Evolutionary conservation across 1,140 invertebrate species (phyloP).

Genomic region (Arctopsyche grandis): DNA sequence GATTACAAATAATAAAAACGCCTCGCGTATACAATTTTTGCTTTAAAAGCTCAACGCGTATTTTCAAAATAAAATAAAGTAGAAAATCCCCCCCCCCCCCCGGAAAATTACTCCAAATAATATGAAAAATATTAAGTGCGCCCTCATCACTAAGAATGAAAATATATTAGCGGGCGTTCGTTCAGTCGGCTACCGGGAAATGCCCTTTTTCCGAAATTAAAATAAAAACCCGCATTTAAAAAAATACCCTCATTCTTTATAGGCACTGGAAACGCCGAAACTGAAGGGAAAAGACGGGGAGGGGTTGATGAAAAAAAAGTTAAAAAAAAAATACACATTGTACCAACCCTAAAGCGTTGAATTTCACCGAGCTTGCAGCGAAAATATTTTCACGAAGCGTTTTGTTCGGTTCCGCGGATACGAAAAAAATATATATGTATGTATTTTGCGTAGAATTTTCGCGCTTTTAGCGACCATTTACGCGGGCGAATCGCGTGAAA

Average conservation of each 20-base stretch:
- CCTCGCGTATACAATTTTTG: no score
- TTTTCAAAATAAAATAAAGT: background rate
- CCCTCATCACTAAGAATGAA: conserved; percentile 13
- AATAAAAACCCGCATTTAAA: conserved; percentile 31
- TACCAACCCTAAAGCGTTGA: background rate
- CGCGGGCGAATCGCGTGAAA: background rate
- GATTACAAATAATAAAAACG: no score
- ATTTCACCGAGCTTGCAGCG: background rate
- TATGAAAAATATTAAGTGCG: conserved; percentile 21
- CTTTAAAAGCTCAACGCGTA: no score
- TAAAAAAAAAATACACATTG: conserved; percentile 11
- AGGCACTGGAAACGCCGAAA: background rate
- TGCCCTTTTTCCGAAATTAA: conserved; percentile 26
- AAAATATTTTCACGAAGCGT: background rate
- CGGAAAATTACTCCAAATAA: conserved; percentile 9
- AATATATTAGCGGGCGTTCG: background rate
- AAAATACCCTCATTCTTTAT: conserved; percentile 27
- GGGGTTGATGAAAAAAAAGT: conserved; percentile 17
- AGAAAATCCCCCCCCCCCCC: no score
- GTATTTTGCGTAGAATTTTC: background rate
- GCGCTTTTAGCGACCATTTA: conserved; percentile 13
- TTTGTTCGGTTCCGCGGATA: background rate
- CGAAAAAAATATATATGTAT: background rate
- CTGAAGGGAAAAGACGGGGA: conserved; percentile 15
- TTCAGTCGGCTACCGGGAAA: background rate